A percentile compares a stretch with the other conserved stretches of the same genome.
Conservation (phyloP, 23 tunicate species). For the Halocynthia aurantium region DNA sequence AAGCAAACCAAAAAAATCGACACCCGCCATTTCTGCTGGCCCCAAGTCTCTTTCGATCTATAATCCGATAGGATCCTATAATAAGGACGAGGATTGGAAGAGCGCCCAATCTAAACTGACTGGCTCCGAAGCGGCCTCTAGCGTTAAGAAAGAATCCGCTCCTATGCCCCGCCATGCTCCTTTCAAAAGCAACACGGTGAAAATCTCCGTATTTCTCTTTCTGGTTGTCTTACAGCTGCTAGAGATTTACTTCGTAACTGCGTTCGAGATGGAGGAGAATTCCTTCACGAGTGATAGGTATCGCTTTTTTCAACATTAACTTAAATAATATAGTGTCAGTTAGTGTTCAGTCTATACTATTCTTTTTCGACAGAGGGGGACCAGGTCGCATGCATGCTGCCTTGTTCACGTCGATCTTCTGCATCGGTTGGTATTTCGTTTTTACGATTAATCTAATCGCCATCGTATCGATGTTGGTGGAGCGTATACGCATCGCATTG, state of each 20-base stretch:
- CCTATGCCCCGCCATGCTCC: constrained; percentile 20
- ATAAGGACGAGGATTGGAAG: too few relatives aligned
- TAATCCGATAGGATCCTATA: too few relatives aligned
- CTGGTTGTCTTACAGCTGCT: constrained; percentile 30
- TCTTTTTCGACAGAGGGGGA: not conserved
- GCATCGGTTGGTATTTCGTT: constrained; percentile 22
- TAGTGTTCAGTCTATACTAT: not conserved
- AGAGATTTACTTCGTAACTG: constrained; percentile 28
- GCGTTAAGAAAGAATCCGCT: not conserved
- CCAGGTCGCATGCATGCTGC: constrained; percentile 53
- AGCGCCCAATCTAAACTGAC: too few relatives aligned
- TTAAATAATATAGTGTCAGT: not conserved
- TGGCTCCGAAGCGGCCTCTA: too few relatives aligned
- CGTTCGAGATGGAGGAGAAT: constrained; percentile 5
- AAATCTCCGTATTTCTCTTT: constrained; percentile 24
- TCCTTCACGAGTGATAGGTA: too few relatives aligned
- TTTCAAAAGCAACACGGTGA: constrained; percentile 29
- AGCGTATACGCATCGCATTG: not conserved
- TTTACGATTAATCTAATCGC: constrained; percentile 54
- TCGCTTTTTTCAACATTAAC: constrained; percentile 5
- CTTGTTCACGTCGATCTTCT: constrained; percentile 20
- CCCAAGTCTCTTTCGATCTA: too few relatives aligned
- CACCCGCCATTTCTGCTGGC: too few relatives aligned
- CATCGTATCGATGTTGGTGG: constrained; percentile 23
- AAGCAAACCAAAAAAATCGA: too few relatives aligned